phyloP scores from a whole-genome alignment of 2,113 vertebrate species.

The Taurulus bubalis region DNA sequence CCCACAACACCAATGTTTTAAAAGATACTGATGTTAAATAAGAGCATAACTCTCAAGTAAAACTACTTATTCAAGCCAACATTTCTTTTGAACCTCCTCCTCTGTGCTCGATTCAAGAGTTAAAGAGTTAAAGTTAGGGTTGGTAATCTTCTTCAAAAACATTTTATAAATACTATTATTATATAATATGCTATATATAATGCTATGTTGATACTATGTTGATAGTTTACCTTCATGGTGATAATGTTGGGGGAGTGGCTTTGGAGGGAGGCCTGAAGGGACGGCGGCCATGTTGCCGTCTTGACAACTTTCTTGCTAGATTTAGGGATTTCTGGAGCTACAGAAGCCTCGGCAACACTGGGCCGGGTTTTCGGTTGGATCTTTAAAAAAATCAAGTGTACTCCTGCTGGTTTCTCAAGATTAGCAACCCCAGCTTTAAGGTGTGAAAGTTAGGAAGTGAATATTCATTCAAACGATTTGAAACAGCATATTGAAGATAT shows the following conservation, averaged over 20 bases:
- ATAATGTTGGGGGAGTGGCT: too few species aligned
- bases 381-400: not conserved
- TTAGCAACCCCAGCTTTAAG: not conserved
- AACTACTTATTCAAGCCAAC: constrained; percentile 17
- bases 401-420: not conserved
- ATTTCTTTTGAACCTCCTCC: constrained; percentile 2
- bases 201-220: not conserved
- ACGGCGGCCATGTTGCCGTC: too few species aligned
- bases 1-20: not conserved
- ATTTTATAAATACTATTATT: not conserved
- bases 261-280: too few species aligned
- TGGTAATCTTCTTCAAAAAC: not conserved
- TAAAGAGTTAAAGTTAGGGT: not conserved
- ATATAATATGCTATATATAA: too few species aligned
- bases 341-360: not conserved
- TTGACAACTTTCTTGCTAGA: not conserved
- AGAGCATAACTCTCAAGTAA: not conserved
- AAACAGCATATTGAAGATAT: constrained; percentile 8
- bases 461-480: constrained; percentile 14
- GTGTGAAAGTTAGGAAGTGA: constrained; percentile 13
- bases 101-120: constrained; percentile 14
- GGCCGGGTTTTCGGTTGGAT: not conserved
- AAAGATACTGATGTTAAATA: not conserved
- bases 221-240: too few species aligned
- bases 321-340: not conserved